A percentile compares a stretch with the other conserved stretches of the same genome.
Evolutionary conservation across 2,888 invertebrate genomes (phyloP).

Genomic region (Monoplex corrugatus): DNA sequence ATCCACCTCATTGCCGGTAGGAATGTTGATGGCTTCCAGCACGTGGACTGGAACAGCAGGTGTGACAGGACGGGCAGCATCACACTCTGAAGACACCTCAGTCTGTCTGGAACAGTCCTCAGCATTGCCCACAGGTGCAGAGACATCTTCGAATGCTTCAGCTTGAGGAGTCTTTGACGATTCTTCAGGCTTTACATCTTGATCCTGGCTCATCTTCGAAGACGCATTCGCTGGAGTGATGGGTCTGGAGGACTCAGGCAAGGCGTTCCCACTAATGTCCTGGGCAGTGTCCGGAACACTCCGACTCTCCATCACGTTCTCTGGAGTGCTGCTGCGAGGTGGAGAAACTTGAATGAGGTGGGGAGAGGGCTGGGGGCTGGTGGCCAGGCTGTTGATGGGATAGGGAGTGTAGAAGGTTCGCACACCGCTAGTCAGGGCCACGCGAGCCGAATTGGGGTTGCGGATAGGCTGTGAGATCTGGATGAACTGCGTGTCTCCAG

Average conservation of each 20-base stretch:
- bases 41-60: constrained; percentile 45
- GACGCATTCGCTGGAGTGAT: not conserved
- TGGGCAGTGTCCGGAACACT: not conserved
- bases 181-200: not conserved
- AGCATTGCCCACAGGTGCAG: not conserved
- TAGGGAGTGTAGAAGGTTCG: constrained; percentile 32
- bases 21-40: constrained; percentile 68
- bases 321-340: constrained; percentile 6
- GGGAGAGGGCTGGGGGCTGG: not conserved
- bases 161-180: not conserved
- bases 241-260: not conserved
- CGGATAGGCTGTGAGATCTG: constrained; percentile 71
- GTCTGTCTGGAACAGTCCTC: not conserved
- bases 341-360: not conserved
- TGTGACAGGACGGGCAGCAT: not conserved
- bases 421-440: not conserved
- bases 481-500: constrained; percentile 68
- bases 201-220: not conserved
- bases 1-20: constrained; percentile 65
- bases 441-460: constrained; percentile 50
- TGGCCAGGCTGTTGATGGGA: constrained; percentile 29
- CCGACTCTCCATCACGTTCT: not conserved
- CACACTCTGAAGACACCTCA: not conserved
- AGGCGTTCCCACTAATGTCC: not conserved
- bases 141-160: not conserved